Evolutionary conservation across 2,888 invertebrate species (phyloP).

Genomic region (Pilophorus perplexus): DNA sequence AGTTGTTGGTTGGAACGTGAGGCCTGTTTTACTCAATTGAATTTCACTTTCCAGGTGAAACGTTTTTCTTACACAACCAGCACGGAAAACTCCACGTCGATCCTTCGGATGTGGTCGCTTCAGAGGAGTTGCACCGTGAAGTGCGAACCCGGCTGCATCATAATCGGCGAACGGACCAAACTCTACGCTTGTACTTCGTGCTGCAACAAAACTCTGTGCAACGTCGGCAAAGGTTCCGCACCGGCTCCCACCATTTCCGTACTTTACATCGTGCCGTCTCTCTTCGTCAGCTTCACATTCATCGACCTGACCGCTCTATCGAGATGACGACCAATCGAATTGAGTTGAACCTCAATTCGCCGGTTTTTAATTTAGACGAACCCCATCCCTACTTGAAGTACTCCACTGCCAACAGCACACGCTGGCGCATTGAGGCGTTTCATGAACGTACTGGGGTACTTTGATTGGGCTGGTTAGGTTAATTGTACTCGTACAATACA

Average conservation of each 20-base stretch:
- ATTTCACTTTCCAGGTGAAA: no score
- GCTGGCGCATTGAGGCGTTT: no score
- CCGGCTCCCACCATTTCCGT: no score
- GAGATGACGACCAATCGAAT: conserved; percentile 1
- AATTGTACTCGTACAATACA: no score
- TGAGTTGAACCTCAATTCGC: no score
- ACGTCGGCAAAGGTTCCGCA: conserved; percentile 61
- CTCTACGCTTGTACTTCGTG: conserved; percentile 84
- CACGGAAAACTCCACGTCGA: conserved; percentile 73
- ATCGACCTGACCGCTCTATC: not conserved
- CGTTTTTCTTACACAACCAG: conserved; percentile 79
- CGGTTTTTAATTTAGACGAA: no score
- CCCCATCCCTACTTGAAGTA: no score
- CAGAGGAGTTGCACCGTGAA: conserved; percentile 78
- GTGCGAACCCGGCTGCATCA: conserved; percentile 84
- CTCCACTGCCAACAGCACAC: no score
- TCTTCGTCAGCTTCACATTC: no score
- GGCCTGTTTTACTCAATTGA: no score
- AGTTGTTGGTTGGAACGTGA: not conserved
- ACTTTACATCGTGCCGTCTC: not conserved
- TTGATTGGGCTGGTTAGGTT: no score
- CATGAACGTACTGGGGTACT: no score
- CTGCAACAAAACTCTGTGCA: conserved; percentile 75
- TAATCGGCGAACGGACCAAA: conserved; percentile 85
- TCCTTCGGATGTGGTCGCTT: conserved; percentile 76